Evolutionary conservation across 2,888 invertebrate genomes (phyloP), one percentile per base, ranked within the genome.

Genomic region (Apomyelois bistriatella): DNA sequence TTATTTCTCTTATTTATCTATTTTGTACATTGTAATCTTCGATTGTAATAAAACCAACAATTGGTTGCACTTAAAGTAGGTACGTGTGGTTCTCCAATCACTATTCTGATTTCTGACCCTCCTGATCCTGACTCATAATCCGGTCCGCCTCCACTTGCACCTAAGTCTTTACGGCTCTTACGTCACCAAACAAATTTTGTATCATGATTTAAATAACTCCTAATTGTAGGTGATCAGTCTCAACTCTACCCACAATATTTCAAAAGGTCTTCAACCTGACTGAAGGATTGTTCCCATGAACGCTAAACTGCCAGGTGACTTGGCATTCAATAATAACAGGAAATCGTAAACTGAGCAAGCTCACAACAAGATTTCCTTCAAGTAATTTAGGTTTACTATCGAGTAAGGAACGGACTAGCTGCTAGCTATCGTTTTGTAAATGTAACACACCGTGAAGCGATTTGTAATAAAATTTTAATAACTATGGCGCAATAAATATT

Each of bases 241-340:
- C 22, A 3, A 5, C 22, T 22, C 22, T 22, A 22, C 22, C 22
- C 22, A 22, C 22, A 22, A 22, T 32, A 16, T 46, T 46, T 46
- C 16, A 32, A 46, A 15, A 46, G 43, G 46, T 46, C 32, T 46
- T 46, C 46, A 46, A 52, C 42, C 35, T 15, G 6, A 28, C 43
- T 43, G 52, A 43, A 43, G 37, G 22, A 46, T 22, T 53, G 57
- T 58, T 54, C 55, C 51, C 51, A 55, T 47, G 46, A 41, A 48
- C 47, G 37, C 49, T 28, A 30, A 53, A 47, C 43, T 46, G 42
- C 53, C 55, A 53, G 58, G 57, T 58, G 59, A 62, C 60, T 49
- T 40, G 30, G 37, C 49, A 49, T 61, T 58, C 54, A 58, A 62
- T 62, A 66, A 66, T 61, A 65, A 63, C 65, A 66, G 66, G 66